Base-by-base conservation (phyloP, 2,113 vertebrate genomes). In the Sciurus niger region DNA sequence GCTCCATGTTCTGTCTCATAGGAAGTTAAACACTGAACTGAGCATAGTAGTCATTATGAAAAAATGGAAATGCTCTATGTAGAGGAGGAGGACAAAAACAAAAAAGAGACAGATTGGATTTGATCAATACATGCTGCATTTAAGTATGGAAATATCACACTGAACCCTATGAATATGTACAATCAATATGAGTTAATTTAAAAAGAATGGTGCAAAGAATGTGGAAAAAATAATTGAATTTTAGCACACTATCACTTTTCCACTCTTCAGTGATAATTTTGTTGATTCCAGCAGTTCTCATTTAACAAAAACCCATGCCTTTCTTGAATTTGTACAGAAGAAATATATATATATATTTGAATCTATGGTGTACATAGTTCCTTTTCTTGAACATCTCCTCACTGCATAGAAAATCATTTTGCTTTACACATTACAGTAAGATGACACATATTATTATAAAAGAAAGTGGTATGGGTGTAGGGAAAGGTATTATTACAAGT, bases 261-360 rank as follows among this genome's bases (percentile, higher is more conserved):
- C 8, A 84, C 11, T 79, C 6, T 46, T 68, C 68, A 72, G 70
- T 70, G 68, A 53, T 83, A 8, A 55, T 58, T 51, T 84, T 1
- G 20, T 78, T 90, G 77, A 3, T 80, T 92, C 8, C 16, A 60
- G 30, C 3, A 24, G 34, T 91, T 78, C 10, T 84, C 3, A 20
- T 89, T 13, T 43, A 89, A 63, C 32, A 72, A 91, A 37, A 6
- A 79, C 34, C 1, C 46, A 51, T 68, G n/a, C 65, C n/a, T 73
- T 70, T 32, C 34, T 85, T 96, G 53, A 85, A 73, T 85, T 89
- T 72, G 12, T 13, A 67, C 58, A 94, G 40, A 90, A 65, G 51
- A 72, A 90, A 76, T 46, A 28, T 46, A 60, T 46, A 28, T 46
- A 60, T 4, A 18, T 48, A 46, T 92, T 85, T 92, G 4, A n/a